phyloP scores from a whole-genome alignment of 1,140 invertebrate genomes.

The Laupala kohalensis region DNA sequence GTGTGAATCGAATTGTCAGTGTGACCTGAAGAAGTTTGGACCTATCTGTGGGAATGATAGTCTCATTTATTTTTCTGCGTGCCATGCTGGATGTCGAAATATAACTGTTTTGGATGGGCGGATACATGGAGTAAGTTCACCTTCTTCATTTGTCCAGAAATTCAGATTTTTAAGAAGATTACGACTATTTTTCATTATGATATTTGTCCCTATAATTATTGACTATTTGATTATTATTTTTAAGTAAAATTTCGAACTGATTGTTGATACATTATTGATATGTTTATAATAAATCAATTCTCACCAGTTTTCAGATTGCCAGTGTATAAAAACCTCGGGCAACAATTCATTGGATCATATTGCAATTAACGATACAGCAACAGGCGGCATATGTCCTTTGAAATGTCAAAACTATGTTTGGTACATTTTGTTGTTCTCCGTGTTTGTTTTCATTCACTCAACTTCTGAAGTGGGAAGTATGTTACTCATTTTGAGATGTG shows the following conservation, averaged over 20 bases:
- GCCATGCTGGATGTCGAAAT: conserved; percentile 71
- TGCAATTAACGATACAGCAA: conserved; percentile 24
- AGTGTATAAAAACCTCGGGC: conserved; percentile 39
- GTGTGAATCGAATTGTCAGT: conserved; percentile 54
- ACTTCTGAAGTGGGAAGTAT: conserved; percentile 85
- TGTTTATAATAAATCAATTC: not conserved
- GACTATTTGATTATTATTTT: too few relatives aligned
- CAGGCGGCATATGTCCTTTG: conserved; percentile 61
- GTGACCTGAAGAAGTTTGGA: conserved; percentile 59
- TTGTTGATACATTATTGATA: not conserved
- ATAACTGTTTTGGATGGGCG: conserved; percentile 46
- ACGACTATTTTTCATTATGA: too few relatives aligned
- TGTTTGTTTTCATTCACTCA: conserved; percentile 82
- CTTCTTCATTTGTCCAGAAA: not conserved
- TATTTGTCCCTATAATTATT: too few relatives aligned
- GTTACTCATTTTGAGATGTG: conserved; percentile 77
- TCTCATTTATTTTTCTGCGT: conserved; percentile 74
- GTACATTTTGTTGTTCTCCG: conserved; percentile 74
- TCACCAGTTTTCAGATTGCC: conserved; percentile 56
- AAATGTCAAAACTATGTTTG: conserved; percentile 65
- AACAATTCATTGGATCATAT: not conserved
- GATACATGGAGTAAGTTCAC: conserved; percentile 32
- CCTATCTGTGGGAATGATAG: conserved; percentile 70
- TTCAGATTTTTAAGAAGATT: not conserved
- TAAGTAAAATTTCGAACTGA: not conserved